Evolutionary conservation across 2,888 invertebrate species (phyloP), one percentile per base, ranked within the genome.

Genomic region (Chorisops tibialis): DNA sequence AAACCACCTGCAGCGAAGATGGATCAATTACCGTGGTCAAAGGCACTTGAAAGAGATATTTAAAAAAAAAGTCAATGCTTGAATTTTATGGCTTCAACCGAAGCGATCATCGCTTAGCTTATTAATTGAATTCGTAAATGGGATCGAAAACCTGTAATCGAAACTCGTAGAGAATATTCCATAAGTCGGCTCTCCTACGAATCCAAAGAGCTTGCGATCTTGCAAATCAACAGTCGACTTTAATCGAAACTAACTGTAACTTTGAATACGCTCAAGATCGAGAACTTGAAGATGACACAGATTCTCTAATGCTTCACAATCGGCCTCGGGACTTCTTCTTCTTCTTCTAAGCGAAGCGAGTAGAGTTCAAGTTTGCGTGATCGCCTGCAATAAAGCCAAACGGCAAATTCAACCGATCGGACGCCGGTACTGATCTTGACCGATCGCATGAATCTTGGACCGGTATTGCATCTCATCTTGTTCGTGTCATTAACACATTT

Each of bases 401-500:
- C 2, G 3, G 5, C 30, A 30, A n/a, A n/a, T n/a, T n/a, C n/a
- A n/a, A n/a, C n/a, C 30, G 30, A 30, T 30, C 30, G 30, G 5
- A 6, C 6, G 5, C n/a, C 5, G 12, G 7, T 5, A 9, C 5
- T 7, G 9, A 7, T 30, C 7, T 30, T 30, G 30, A 30, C 7
- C 7, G 5, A 9, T 7, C 11, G 6, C 5, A 5, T 4, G 6
- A 4, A 11, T 41, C n/a, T 3, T 41, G n/a, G 51, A 43, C 51
- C 61, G 61, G 41, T 61, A 61, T 50, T 52, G 38, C 61, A 52
- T 51, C 61, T 30, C 21, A 41, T 41, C 12, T 19, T 19, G 41
- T n/a, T 24, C 51, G 52, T 61, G 51, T 51, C 51, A 61, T 61
- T 61, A 61, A 52, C 61, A 61, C 51, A 61, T 37, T 61, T 61